phyloP scores from a whole-genome alignment of 2,888 invertebrate species.

The Phorcus lineatus region DNA sequence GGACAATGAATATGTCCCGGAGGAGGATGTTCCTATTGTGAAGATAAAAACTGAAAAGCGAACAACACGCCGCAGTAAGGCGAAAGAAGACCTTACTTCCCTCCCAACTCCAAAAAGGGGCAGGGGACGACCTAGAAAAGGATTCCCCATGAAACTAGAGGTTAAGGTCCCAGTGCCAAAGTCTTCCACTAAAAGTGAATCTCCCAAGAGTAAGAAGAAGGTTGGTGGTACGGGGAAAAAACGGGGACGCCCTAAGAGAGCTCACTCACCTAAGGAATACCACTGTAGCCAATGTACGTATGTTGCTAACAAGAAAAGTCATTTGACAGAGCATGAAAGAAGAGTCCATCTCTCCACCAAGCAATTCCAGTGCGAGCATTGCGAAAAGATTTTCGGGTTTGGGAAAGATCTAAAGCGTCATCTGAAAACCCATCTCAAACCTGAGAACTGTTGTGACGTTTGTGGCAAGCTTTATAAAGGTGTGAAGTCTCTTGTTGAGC shows the following conservation, averaged over 20 bases:
- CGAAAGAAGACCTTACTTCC: not conserved
- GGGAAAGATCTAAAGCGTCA: conserved; percentile 60
- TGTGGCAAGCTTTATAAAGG: conserved; percentile 65
- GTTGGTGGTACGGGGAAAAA: conserved; percentile 21
- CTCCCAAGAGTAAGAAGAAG: not conserved
- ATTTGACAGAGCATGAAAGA: conserved; percentile 54
- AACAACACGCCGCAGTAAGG: conserved; percentile 8
- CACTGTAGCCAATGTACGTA: conserved; percentile 53
- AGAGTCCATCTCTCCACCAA: conserved; percentile 51
- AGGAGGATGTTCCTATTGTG: not conserved
- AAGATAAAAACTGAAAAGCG: conserved; percentile 2
- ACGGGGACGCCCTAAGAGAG: conserved; percentile 29
- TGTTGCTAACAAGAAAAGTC: conserved; percentile 43
- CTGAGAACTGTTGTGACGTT: conserved; percentile 56
- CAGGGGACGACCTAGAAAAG: not conserved
- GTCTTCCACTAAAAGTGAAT: not conserved
- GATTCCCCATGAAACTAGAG: not conserved
- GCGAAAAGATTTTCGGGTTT: conserved; percentile 58
- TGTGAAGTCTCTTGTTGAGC: conserved; percentile 50
- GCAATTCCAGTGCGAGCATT: conserved; percentile 54
- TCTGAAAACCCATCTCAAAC: conserved; percentile 50
- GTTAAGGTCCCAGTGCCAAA: not conserved
- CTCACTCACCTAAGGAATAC: conserved; percentile 20
- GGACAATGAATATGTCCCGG: not conserved
- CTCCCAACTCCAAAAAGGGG: not conserved